phyloP scores from a whole-genome alignment of 37 sponge, comb jelly and placozoan genomes.

The Aphrocallistes beatrix region DNA sequence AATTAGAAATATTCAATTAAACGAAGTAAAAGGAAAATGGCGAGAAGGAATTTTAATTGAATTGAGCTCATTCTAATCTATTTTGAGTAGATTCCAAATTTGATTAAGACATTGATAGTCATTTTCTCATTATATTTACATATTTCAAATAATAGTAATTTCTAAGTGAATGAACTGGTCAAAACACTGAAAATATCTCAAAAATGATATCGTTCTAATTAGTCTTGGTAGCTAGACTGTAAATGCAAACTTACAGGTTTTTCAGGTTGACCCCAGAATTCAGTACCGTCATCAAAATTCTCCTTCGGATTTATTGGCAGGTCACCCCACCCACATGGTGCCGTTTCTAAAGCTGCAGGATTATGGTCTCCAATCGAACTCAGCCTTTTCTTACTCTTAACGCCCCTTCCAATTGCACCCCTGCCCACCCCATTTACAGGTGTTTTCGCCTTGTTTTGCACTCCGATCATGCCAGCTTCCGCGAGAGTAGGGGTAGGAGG shows the following conservation, averaged over 20 bases:
- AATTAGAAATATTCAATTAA: neutral
- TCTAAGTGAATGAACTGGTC: too few relatives aligned
- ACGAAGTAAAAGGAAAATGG: too few relatives aligned
- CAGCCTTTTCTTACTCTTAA: neutral
- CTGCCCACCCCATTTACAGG: neutral
- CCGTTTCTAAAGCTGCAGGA: neutral
- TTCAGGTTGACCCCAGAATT: conserved; percentile 1
- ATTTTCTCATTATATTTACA: too few relatives aligned
- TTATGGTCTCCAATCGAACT: neutral
- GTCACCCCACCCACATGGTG: neutral
- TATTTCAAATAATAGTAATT: too few relatives aligned
- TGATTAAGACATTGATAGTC: too few relatives aligned
- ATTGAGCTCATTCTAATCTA: too few relatives aligned
- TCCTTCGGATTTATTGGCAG: conserved; percentile 3
- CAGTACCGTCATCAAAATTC: conserved; percentile 13
- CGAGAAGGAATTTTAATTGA: too few relatives aligned
- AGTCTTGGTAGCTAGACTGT: too few relatives aligned
- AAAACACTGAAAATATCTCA: too few relatives aligned
- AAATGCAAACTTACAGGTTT: conserved; percentile 6
- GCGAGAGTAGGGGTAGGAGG: neutral
- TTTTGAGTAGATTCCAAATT: too few relatives aligned
- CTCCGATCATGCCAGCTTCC: neutral
- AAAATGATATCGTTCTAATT: too few relatives aligned
- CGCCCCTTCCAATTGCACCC: neutral
- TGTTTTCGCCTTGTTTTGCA: neutral